These are phyloP conservation scores for Notothenia rossii DNA, from an alignment of 2,113 vertebrate species.

Conservation along the genomic window DNA sequence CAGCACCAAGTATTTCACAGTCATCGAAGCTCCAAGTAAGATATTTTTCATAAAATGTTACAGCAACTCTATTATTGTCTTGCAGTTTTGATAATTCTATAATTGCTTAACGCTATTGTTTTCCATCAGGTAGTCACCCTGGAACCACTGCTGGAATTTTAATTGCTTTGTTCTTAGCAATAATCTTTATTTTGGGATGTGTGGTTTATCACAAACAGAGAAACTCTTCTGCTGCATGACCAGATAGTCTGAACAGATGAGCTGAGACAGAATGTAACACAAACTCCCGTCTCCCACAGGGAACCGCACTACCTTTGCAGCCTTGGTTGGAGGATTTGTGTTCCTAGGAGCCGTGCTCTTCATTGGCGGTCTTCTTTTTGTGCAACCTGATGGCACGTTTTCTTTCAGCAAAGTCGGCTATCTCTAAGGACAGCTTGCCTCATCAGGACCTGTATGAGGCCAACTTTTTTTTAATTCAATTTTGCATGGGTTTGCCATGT, in stretches of 20 bases:
- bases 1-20: slow-evolving; percentile 59
- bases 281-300: slow-evolving; percentile 69
- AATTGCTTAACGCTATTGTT: slow-evolving; percentile 41
- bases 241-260: not conserved
- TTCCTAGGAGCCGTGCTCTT: slow-evolving; percentile 28
- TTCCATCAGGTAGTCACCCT: slow-evolving; percentile 43
- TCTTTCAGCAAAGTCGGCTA: slow-evolving; percentile 35
- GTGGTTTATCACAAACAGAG: slow-evolving; percentile 59
- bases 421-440: not conserved
- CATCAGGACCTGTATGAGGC: slow-evolving; percentile 51
- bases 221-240: not conserved
- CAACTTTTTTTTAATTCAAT: not conserved
- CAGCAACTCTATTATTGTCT: not conserved
- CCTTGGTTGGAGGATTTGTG: slow-evolving; percentile 40
- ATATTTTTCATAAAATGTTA: not conserved
- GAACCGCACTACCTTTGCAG: slow-evolving; percentile 49
- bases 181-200: slow-evolving; percentile 34
- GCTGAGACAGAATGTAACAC: slow-evolving; percentile 45
- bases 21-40: slow-evolving; percentile 65
- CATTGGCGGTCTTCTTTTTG: not conserved
- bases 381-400: slow-evolving; percentile 41
- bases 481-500: slow-evolving; percentile 28
- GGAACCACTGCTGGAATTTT: slow-evolving; percentile 65
- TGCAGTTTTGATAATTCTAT: slow-evolving; percentile 16
- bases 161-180: slow-evolving; percentile 42